Conservation (phyloP, 2,888 invertebrate species). For the Melikaiella ostensackeni region DNA sequence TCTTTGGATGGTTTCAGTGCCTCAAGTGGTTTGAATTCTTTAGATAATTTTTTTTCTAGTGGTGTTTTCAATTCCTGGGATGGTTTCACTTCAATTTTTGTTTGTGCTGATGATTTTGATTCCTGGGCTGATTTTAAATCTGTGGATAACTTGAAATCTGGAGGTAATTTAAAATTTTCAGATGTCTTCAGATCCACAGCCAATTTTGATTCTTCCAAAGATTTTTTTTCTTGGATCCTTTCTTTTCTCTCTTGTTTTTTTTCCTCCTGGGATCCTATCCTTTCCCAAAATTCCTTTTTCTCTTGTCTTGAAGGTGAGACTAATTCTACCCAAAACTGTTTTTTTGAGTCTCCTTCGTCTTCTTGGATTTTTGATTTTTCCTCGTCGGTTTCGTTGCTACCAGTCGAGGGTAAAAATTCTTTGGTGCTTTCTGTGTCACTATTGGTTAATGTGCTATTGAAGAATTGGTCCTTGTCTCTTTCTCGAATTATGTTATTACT, state of each 20-base stretch:
- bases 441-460: neutral
- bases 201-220: conserved; percentile 18
- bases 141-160: neutral
- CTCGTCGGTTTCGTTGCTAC: conserved; percentile 60
- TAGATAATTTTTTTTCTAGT: neutral
- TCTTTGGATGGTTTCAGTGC: neutral
- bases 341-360: conserved; percentile 38
- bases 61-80: neutral
- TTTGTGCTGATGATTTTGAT: neutral
- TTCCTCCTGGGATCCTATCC: conserved; percentile 19
- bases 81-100: neutral
- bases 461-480: neutral
- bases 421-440: conserved; percentile 43
- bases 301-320: conserved; percentile 8
- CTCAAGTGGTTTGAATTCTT: neutral
- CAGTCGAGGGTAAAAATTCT: conserved; percentile 48
- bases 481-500: conserved; percentile 39
- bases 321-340: conserved; percentile 25
- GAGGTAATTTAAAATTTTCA: neutral
- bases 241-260: neutral
- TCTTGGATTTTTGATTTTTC: conserved; percentile 60
- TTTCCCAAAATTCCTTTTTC: conserved; percentile 38
- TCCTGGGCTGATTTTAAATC: neutral
- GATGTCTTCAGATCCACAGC: neutral
- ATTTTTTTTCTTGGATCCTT: neutral